Evolutionary conservation across 2,888 invertebrate genomes (phyloP), one percentile per base, ranked within the genome.

Genomic region (Petrolisthes manimaculis): DNA sequence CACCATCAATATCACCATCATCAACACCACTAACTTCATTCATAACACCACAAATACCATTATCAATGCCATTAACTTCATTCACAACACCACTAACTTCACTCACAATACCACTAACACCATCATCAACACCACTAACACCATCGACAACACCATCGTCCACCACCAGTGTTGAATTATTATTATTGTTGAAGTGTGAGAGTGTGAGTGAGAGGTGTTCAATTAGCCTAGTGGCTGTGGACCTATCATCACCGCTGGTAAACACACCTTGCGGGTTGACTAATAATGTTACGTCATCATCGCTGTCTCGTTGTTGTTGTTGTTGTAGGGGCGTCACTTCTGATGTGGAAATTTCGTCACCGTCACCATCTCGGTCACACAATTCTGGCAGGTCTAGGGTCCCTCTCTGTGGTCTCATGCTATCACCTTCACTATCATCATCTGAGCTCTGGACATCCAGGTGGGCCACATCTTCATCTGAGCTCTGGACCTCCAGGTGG

Each of bases 181-280:
- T 37, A 37, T 37, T 37, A 37, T 37, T 37, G 53, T 79, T 54
- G 37, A 88, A 88, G 55, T 88, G 84, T 5, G 84, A 75, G 24
- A 88, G 56, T n/a, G 84, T 81, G 61, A 84, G 84, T 53, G 88
- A 88, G 2, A 88, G 61, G n/a, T 84, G 88, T 53, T 88, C 88
- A 53, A 88, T 88, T 74, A 88, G 84, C 18, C 80, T 79, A 21
- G 69, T 84, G 55, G 83, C 74, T 74, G 74, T 75, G 54, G 84
- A 37, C 37, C 37, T 37, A 37, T 37, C 81, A n/a, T 80, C 71
- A 51, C 81, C 88, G 81, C 79, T 84, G 6, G 84, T 37, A 75
- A 88, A 88, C 88, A 84, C 84, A 53, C 84, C 84, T 61, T 86
- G 89, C 21, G 89, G 83, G 51, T 83, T 86, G n/a, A 89, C 89